phyloP scores from a whole-genome alignment of 2,888 invertebrate species.

The Polia nebulosa region DNA sequence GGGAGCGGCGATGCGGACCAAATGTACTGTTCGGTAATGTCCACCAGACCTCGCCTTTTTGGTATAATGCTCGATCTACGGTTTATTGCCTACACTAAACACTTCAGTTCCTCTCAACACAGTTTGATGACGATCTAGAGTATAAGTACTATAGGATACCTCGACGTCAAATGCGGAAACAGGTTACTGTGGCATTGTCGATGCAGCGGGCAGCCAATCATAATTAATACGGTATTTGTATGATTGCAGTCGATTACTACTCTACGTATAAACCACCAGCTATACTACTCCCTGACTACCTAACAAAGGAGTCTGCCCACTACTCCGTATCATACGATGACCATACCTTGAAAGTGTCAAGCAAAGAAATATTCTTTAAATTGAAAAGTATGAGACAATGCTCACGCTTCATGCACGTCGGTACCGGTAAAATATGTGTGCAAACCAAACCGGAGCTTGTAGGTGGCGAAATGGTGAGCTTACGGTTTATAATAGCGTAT shows the following conservation, averaged over 20 bases:
- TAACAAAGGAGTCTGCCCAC: no score
- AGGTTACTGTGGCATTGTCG: conserved; percentile 44
- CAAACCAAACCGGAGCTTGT: no score
- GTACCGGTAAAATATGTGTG: no score
- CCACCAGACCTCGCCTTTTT: conserved; percentile 62
- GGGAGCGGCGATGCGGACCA: conserved; percentile 67
- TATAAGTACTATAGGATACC: conserved; percentile 52
- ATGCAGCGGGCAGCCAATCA: conserved; percentile 18
- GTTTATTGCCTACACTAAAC: conserved; percentile 63
- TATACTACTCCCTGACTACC: background rate
- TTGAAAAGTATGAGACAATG: no score
- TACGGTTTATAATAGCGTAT: no score
- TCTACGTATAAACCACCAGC: no score
- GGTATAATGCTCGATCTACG: conserved; percentile 54
- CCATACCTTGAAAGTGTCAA: no score
- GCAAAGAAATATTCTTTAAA: no score
- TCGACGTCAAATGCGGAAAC: conserved; percentile 45
- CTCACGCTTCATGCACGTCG: no score
- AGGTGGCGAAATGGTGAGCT: no score
- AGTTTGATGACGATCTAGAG: conserved; percentile 52
- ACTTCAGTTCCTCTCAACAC: conserved; percentile 55
- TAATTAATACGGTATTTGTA: conserved; percentile 33
- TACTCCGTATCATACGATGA: no score
- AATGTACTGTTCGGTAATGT: conserved; percentile 61
- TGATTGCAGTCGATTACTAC: conserved; percentile 31